Evolutionary conservation across 2,888 invertebrate species (phyloP), one percentile per base, ranked within the genome.

Genomic region (Acrobasis consociella): DNA sequence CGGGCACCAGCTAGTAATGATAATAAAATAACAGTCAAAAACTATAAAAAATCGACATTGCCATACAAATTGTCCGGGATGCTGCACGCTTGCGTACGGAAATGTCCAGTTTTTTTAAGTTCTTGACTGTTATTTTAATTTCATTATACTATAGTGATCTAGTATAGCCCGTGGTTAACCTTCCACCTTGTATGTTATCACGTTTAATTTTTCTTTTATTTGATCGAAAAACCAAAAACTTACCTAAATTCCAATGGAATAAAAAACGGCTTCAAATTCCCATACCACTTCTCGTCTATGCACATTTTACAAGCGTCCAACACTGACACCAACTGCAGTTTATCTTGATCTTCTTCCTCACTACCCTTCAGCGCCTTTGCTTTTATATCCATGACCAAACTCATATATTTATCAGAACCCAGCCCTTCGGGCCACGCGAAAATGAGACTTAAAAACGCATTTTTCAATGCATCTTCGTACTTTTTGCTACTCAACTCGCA

Each of bases 341-440:
- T 61, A 60, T 81, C 76, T 1, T 68, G 72, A 0, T 61, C 66
- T 2, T 71, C 71, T 13, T 67, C 72, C 10, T 63, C 60, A 9
- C 69, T 68, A 2, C 66, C 65, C 53, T 85, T 88, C 62, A 86
- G 63, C 0, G 79, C 77, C 53, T 89, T 91, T 0, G 88, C 81
- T 60, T 92, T 92, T 0, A 90, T 80, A 67, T 91, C 91, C 74
- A 91, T 86, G 0, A 89, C 85, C 9, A 92, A 67, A 58, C 82
- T 86, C 85, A 91, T 86, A 66, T 86, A 80, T 50, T 92, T 92
- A 5, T 87, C 86, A 0, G 81, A 71, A 9, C 58, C 71, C 11
- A 85, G 9, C 1, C 80, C 81, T 1, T 86, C 81, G 0, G 74
- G 74, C 42, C 70, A 68, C 0, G 86, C 73, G 52, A 87, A 88